Evolutionary conservation across 2,888 invertebrate genomes (phyloP).

Genomic region (Sipunculus nudus): DNA sequence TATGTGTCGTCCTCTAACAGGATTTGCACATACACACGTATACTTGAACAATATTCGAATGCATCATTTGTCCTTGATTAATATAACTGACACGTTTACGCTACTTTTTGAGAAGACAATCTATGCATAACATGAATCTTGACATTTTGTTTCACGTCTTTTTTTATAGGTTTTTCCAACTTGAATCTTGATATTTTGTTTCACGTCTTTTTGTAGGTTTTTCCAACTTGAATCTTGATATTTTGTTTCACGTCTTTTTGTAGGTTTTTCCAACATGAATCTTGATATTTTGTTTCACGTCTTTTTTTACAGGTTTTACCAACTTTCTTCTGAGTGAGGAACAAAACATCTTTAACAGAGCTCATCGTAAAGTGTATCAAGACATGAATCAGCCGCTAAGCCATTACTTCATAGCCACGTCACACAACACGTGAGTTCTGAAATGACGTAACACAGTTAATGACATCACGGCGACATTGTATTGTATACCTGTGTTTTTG

Average conservation of each 20-base stretch:
- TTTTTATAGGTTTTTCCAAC: no score
- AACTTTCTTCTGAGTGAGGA: constrained; percentile 35
- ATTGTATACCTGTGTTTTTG: no score
- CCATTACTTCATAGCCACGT: constrained; percentile 70
- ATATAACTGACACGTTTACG: no score
- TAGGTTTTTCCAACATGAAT: not conserved
- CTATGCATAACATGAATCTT: no score
- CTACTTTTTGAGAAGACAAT: no score
- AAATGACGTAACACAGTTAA: not conserved
- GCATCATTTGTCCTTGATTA: no score
- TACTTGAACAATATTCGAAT: no score
- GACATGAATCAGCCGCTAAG: constrained; percentile 70
- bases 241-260: not conserved
- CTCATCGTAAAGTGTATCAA: constrained; percentile 66
- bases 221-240: not conserved
- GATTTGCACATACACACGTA: no score
- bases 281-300: not conserved
- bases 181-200: no score
- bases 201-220: no score
- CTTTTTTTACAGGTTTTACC: constrained; percentile 30
- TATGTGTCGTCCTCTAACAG: no score
- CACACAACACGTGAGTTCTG: constrained; percentile 70
- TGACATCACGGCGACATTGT: not conserved
- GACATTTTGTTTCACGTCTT: no score
- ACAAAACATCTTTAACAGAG: constrained; percentile 62